phyloP scores from a whole-genome alignment of 1,140 invertebrate species.

The Musca vetustissima region DNA sequence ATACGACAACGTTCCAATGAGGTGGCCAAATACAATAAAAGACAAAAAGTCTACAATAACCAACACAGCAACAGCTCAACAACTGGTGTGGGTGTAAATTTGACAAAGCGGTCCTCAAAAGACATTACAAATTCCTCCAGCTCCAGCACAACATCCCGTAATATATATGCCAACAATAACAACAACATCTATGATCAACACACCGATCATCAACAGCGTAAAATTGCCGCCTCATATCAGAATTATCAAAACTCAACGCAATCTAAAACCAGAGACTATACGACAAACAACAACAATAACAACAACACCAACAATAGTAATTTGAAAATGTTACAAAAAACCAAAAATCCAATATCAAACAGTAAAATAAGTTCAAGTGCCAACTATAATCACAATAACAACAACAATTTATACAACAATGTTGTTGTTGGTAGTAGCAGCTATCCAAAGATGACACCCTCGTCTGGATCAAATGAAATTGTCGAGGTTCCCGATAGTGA shows the following conservation, averaged over 20 bases:
- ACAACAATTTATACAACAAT: background rate
- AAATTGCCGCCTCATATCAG: background rate
- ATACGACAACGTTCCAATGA: slow-evolving; percentile 12
- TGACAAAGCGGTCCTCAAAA: background rate
- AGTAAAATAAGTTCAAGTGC: background rate
- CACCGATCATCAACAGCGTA: slow-evolving; percentile 4
- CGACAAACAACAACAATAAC: no score
- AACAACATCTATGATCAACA: background rate
- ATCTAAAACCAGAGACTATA: no score
- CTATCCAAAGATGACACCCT: slow-evolving; percentile 7
- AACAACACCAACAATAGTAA: no score
- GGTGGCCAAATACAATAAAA: slow-evolving; percentile 4
- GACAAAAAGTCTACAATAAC: slow-evolving; percentile 4
- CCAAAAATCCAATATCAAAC: no score
- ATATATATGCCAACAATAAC: background rate
- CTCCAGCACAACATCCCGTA: background rate
- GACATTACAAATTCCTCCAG: background rate
- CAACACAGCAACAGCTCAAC: no score
- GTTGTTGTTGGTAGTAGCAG: no score
- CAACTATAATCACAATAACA: slow-evolving; percentile 8
- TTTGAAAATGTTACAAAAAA: no score
- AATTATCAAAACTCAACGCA: no score
- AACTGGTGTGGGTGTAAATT: background rate
- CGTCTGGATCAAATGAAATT: slow-evolving; percentile 16
- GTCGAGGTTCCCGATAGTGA: slow-evolving; percentile 30